Conservation (phyloP, 2,888 invertebrate species). For the Drosophila niveifrons region DNA sequence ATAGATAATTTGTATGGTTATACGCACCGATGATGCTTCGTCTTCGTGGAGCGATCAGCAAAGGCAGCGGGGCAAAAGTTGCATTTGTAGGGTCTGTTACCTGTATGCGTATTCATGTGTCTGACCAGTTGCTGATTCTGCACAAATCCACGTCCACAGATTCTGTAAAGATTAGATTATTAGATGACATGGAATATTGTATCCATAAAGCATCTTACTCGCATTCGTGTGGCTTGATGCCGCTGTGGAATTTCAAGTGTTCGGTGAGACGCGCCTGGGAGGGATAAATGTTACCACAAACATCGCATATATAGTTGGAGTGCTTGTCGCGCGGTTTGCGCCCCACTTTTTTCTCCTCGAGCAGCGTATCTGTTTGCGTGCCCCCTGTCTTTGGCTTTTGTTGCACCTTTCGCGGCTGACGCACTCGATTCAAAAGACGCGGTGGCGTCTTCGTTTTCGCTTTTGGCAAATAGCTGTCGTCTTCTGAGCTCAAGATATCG, state of each 20-base stretch:
- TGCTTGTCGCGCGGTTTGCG: slow-evolving; percentile 72
- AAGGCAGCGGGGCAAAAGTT: slow-evolving; percentile 84
- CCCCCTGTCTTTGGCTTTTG: slow-evolving; percentile 18
- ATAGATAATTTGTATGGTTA: neutral
- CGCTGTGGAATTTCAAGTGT: slow-evolving; percentile 84
- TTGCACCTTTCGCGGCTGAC: slow-evolving; percentile 44
- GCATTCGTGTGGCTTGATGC: slow-evolving; percentile 84
- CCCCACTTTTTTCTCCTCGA: slow-evolving; percentile 60
- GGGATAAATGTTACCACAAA: slow-evolving; percentile 84
- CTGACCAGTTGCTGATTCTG: slow-evolving; percentile 84
- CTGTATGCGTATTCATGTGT: slow-evolving; percentile 85
- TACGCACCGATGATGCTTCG: slow-evolving; percentile 84
- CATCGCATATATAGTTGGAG: slow-evolving; percentile 82
- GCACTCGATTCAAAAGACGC: slow-evolving; percentile 35
- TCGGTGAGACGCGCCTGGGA: slow-evolving; percentile 83
- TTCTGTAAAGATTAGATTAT: slow-evolving; percentile 62
- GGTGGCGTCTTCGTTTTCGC: slow-evolving; percentile 33
- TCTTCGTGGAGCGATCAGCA: slow-evolving; percentile 85
- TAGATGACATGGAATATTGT: neutral
- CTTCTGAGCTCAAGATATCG: slow-evolving; percentile 56
- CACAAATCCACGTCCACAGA: slow-evolving; percentile 84
- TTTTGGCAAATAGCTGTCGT: slow-evolving; percentile 42
- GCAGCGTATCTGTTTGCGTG: neutral
- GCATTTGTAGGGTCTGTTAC: slow-evolving; percentile 85
- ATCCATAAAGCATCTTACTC: slow-evolving; percentile 71